These are phyloP conservation scores for Chrysolina haemoptera DNA, from an alignment of 2,888 invertebrate species.

Conservation along the genomic window DNA sequence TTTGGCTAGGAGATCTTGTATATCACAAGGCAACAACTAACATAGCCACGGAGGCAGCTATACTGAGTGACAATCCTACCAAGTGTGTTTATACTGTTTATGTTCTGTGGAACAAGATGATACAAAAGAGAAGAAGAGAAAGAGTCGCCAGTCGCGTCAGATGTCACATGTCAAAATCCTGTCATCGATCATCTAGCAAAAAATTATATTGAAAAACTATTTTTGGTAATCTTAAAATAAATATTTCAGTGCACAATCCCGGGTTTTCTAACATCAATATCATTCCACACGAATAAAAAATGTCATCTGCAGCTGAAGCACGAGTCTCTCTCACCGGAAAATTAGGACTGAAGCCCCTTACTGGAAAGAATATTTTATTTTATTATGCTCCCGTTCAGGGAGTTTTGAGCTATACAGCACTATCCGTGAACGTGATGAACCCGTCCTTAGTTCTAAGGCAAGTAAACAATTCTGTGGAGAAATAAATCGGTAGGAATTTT, in stretches of 20 bases:
- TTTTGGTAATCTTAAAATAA: slow-evolving; percentile 22
- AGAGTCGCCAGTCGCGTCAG: no score
- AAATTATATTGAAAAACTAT: slow-evolving; percentile 2
- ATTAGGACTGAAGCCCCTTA: slow-evolving; percentile 77
- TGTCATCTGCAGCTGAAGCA: slow-evolving; percentile 56
- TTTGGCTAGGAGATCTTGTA: no score
- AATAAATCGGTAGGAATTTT: background rate
- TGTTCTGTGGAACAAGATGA: no score
- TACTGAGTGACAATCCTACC: no score
- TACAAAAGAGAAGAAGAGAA: no score
- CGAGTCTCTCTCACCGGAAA: slow-evolving; percentile 61
- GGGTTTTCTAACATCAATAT: background rate
- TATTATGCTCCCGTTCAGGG: slow-evolving; percentile 86
- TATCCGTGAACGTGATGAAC: slow-evolving; percentile 89
- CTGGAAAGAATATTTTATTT: slow-evolving; percentile 79
- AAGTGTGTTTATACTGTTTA: no score
- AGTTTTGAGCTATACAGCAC: slow-evolving; percentile 82
- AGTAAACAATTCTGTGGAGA: slow-evolving; percentile 34
- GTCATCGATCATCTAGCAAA: background rate
- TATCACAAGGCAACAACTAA: no score
- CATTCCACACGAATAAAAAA: background rate
- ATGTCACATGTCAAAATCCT: slow-evolving; percentile 9
- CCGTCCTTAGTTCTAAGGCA: slow-evolving; percentile 83
- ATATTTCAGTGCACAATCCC: slow-evolving; percentile 2
- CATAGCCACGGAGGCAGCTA: no score